Base-by-base conservation (phyloP, 2,113 vertebrate genomes). In the Myrmophylax atrothorax region DNA sequence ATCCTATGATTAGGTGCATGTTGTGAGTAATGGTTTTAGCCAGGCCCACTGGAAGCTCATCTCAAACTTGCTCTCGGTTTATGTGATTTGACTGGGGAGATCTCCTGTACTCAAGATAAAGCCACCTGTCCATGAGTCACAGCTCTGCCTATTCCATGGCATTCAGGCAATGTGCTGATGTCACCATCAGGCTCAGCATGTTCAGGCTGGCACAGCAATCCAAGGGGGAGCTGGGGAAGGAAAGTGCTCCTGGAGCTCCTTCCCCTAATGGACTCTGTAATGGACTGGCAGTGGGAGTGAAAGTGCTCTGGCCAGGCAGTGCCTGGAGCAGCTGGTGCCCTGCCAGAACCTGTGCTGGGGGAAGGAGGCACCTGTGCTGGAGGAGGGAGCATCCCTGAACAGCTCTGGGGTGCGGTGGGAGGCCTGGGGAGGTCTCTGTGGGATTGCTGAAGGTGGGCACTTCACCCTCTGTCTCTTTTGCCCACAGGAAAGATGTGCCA, bases 251-350 rank as follows among this genome's bases (percentile, higher is more conserved):
- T 0, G 38, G 64, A 87, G 38, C 80, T 86, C 69, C 73, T 87
- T 63, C 68, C 72, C 73, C 59, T 92, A 81, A 92, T 60, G 82
- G 58, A 79, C 63, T 92, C 18, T 1, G n/a, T 81, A 92, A 94
- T 78, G 1, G 17, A 70, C 86, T 55, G 69, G 69, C n/a, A 58
- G 44, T 31, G 69, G 89, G 89, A 90, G 55, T 16, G 73, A 62
- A 74, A 94, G 89, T 40, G 89, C 79, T 85, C 76, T 44, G 80
- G 76, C 63, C 91, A 85, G 50, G 63, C 56, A 47, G 83, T 0
- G 2, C 2, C 0, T 6, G 59, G 55, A 76, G 69, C 2, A 15
- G 46, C 52, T 63, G 86, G 26, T 83, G 18, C n/a, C 76, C 63
- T 79, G 87, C 80, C 86, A 86, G 86, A 68, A 62, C 5, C 28